Evolutionary conservation across 2,888 invertebrate genomes (phyloP).

Genomic region (Trachelus tabidus): DNA sequence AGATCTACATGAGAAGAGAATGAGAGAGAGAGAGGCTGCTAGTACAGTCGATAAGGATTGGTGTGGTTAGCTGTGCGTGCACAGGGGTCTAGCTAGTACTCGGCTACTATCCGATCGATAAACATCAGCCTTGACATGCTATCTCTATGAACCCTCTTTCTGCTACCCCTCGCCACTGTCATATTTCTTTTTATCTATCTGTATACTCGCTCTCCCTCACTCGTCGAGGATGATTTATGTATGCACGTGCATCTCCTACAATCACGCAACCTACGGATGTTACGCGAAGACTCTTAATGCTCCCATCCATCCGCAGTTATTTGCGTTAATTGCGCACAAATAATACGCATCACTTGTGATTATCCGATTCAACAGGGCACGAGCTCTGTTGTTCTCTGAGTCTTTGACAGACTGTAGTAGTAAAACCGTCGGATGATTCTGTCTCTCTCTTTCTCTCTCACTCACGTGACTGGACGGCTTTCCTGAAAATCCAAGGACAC

Average conservation of each 20-base stretch:
- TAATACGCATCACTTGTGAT: not conserved
- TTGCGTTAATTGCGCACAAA: not conserved
- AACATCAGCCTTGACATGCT: slow-evolving; percentile 59
- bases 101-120: slow-evolving; percentile 51
- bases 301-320: not conserved
- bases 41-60: slow-evolving; percentile 16
- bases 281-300: not conserved
- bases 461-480: not conserved
- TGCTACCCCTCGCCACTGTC: slow-evolving; percentile 35
- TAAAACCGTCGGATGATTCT: not conserved
- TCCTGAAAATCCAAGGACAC: not conserved
- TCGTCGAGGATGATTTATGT: not conserved
- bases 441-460: not conserved
- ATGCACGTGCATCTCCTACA: not conserved
- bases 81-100: slow-evolving; percentile 6
- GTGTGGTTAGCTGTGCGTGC: not conserved
- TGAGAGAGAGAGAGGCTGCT: not conserved
- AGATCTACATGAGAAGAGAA: not conserved
- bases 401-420: not conserved
- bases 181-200: slow-evolving; percentile 18
- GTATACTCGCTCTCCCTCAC: not conserved
- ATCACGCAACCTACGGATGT: not conserved
- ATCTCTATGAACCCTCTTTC: slow-evolving; percentile 34
- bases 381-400: not conserved
- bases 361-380: not conserved